Conservation (phyloP, 2,797 vertebrate genomes). For the Otolemur crassicaudatus region DNA sequence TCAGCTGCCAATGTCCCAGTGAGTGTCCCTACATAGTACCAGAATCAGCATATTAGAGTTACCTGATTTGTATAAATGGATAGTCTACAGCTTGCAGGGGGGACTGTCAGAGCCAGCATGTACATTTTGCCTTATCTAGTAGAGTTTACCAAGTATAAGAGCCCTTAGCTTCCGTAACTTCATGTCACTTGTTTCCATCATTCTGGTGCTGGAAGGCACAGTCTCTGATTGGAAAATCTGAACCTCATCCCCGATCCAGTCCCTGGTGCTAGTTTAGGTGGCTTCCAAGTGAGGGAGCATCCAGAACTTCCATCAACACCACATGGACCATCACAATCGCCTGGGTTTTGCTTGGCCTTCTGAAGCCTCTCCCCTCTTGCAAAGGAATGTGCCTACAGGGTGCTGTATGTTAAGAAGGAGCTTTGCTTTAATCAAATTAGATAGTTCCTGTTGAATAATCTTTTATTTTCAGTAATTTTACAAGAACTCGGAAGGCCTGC, state of each 20-base stretch:
- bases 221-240: not conserved
- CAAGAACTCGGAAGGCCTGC: constrained; percentile 18
- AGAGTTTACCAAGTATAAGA: not conserved
- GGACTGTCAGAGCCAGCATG: not conserved
- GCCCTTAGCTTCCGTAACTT: not conserved
- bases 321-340: not conserved
- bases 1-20: not conserved
- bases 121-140: not conserved
- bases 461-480: constrained; percentile 48
- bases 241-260: not conserved
- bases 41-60: not conserved
- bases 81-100: not conserved
- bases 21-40: not conserved
- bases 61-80: not conserved
- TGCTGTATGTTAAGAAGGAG: not conserved
- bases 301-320: not conserved
- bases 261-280: not conserved
- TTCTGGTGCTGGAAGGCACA: not conserved
- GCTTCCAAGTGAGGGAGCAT: not conserved
- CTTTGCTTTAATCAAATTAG: not conserved
- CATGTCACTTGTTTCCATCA: not conserved
- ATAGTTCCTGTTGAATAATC: not conserved
- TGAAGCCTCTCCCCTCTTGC: not conserved
- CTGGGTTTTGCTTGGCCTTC: not conserved
- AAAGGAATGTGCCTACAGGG: not conserved